These are phyloP conservation scores for Premnoplex brunnescens DNA, from an alignment of 2,797 vertebrate species.

Conservation along the genomic window DNA sequence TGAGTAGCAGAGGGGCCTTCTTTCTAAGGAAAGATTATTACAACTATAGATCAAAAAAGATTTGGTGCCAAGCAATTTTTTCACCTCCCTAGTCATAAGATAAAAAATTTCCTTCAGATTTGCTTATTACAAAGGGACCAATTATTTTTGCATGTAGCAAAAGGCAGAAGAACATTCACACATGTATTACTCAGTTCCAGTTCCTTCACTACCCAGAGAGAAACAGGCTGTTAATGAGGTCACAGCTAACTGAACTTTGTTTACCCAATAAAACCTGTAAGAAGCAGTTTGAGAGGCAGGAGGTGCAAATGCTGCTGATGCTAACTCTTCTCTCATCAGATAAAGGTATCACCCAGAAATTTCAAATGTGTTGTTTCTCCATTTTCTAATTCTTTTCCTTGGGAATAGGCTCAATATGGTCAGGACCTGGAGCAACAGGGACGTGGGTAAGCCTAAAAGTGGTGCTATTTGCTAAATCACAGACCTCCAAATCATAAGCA, in stretches of 20 bases:
- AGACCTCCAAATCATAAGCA: neutral
- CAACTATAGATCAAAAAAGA: neutral
- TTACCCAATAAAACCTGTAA: neutral
- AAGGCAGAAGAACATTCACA: neutral
- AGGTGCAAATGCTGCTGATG: neutral
- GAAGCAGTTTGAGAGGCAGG: neutral
- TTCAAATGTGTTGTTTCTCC: rapidly evolving
- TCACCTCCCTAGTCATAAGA: neutral
- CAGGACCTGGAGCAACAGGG: neutral
- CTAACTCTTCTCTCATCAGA: neutral
- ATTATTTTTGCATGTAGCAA: neutral
- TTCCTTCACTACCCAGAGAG: neutral
- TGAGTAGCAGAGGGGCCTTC: neutral
- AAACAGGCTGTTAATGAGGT: neutral
- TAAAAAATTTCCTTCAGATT: neutral
- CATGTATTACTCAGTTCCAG: neutral
- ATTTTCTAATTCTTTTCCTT: neutral
- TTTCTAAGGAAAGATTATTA: neutral
- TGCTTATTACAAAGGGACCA: neutral
- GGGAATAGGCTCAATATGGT: neutral
- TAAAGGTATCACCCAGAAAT: neutral
- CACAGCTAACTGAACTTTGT: neutral
- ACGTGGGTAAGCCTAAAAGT: neutral
- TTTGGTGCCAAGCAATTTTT: neutral
- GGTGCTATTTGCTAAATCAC: neutral